Conservation (phyloP, 2,888 invertebrate genomes). For the Andricus quercusramuli region DNA sequence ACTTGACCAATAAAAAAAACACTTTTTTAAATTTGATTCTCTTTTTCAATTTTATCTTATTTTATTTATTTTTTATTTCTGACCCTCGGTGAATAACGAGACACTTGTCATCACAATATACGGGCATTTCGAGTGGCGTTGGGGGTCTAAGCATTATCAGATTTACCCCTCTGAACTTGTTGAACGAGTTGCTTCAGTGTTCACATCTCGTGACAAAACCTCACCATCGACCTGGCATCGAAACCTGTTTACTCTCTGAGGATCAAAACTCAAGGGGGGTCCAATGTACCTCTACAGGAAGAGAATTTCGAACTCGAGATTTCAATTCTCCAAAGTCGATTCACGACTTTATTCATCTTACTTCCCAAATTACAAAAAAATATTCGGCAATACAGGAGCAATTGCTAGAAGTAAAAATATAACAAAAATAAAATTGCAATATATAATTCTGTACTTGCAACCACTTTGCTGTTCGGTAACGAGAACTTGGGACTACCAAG, state of each 20-base stretch:
- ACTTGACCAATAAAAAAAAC: neutral
- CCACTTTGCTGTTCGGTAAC: no score
- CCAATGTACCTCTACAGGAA: neutral
- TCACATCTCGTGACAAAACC: slow-evolving; percentile 9
- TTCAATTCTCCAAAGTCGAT: neutral
- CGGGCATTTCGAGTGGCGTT: slow-evolving; percentile 18
- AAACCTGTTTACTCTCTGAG: slow-evolving; percentile 18
- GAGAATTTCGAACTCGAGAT: neutral
- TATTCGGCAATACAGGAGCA: no score
- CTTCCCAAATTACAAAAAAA: neutral
- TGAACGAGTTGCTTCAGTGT: slow-evolving; percentile 47
- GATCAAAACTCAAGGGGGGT: slow-evolving; percentile 26
- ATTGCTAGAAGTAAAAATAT: no score
- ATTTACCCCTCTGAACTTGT: slow-evolving; percentile 61
- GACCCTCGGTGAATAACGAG: neutral
- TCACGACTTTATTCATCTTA: neutral
- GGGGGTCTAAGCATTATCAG: slow-evolving; percentile 58
- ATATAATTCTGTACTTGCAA: no score
- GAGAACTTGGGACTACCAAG: no score
- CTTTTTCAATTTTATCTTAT: neutral
- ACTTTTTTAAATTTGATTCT: neutral
- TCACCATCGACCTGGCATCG: neutral
- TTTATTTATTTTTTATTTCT: neutral
- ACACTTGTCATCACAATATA: slow-evolving; percentile 31
- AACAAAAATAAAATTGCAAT: no score